Conservation (phyloP, 64 coral and sea anemone species). For the Trachythela sp. region DNA sequence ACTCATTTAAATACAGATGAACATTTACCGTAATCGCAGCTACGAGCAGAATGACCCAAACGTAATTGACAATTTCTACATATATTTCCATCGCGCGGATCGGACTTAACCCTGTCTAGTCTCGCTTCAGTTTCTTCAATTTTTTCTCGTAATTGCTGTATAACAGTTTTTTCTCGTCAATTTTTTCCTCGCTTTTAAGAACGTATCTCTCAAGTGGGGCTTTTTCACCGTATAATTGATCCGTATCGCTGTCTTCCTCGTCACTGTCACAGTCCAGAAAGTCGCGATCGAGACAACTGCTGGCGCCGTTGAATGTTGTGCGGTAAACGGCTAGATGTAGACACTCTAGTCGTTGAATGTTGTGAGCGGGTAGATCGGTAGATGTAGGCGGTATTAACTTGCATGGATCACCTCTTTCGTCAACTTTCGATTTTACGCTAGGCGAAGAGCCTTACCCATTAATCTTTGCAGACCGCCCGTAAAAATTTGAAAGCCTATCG, state of each 20-base stretch:
- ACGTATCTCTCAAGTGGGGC: not conserved
- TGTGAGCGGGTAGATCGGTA: too few relatives aligned
- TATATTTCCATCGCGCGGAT: constrained; percentile 37
- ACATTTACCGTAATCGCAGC: not conserved
- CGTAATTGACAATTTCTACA: constrained; percentile 43
- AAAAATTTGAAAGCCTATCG: too few relatives aligned
- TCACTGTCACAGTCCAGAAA: not conserved
- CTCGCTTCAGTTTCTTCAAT: not conserved
- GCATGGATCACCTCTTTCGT: not conserved
- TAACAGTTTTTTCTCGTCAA: not conserved
- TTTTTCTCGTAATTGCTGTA: not conserved
- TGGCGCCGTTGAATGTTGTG: too few relatives aligned
- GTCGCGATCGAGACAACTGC: too few relatives aligned
- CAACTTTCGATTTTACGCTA: not conserved
- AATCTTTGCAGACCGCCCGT: too few relatives aligned
- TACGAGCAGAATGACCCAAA: constrained; percentile 29
- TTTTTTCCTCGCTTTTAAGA: not conserved
- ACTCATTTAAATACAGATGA: constrained; percentile 14
- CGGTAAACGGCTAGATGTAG: too few relatives aligned
- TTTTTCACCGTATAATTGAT: not conserved
- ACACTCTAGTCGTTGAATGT: not conserved
- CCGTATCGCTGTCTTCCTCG: not conserved
- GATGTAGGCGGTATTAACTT: not conserved
- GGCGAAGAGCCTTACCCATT: constrained; percentile 22
- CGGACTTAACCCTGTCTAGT: not conserved